These are phyloP conservation scores for Charanyca ferruginea DNA, from an alignment of 2,888 invertebrate genomes.

Conservation along the genomic window DNA sequence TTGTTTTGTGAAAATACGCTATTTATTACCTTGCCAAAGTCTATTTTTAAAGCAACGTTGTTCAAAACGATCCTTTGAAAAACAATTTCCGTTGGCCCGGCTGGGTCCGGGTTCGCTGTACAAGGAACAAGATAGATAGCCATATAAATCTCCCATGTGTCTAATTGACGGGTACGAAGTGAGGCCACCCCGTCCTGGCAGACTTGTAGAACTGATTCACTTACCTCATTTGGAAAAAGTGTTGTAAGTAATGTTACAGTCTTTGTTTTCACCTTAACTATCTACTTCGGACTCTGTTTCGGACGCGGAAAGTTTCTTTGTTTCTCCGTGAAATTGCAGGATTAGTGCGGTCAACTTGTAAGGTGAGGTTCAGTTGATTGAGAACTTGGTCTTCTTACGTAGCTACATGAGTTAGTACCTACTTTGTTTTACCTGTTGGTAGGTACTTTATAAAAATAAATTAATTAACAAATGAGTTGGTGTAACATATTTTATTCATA, in stretches of 20 bases:
- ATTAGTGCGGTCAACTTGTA: constrained; percentile 53
- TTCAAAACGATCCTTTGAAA: constrained; percentile 77
- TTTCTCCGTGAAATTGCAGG: constrained; percentile 50
- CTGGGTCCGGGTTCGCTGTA: constrained; percentile 69
- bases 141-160: constrained; percentile 87
- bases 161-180: constrained; percentile 87
- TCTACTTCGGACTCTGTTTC: constrained; percentile 25
- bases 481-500: constrained; percentile 3
- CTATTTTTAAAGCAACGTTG: constrained; percentile 70
- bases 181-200: constrained; percentile 66
- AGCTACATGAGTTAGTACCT: constrained; percentile 12
- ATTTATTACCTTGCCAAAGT: constrained; percentile 70
- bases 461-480: neutral
- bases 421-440: neutral
- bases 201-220: constrained; percentile 78
- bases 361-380: constrained; percentile 42
- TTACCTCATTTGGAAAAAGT: constrained; percentile 75
- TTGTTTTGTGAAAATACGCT: constrained; percentile 69
- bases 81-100: constrained; percentile 81
- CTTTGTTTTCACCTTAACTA: constrained; percentile 64
- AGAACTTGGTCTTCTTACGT: constrained; percentile 36
- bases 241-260: constrained; percentile 66
- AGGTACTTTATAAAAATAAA: neutral
- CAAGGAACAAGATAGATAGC: constrained; percentile 85
- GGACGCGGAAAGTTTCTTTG: constrained; percentile 47